A percentile compares a stretch with the other conserved stretches of the same genome.
Evolutionary conservation across 2,888 invertebrate species (phyloP).

Genomic region (Margaritifera margaritifera): DNA sequence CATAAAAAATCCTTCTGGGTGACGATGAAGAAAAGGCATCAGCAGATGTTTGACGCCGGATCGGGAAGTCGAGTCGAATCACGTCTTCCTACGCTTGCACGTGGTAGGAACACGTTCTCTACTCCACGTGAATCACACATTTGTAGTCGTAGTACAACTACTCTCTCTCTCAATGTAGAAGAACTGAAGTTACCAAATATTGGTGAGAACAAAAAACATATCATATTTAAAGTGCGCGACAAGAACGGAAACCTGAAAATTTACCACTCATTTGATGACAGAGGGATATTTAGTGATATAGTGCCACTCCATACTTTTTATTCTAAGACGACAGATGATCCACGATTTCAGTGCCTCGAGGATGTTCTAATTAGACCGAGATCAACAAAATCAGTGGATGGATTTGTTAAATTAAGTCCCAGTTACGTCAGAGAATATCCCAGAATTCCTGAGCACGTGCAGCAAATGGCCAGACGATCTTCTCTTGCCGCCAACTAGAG

Average conservation of each 20-base stretch:
- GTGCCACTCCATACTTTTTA: constrained; percentile 41
- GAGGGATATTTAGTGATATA: constrained; percentile 39
- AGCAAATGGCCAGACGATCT: no score
- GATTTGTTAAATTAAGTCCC: constrained; percentile 54
- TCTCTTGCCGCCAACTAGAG: no score
- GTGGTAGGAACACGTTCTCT: neutral
- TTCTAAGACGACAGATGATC: constrained; percentile 43
- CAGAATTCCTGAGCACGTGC: constrained; percentile 11
- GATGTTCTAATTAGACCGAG: constrained; percentile 35
- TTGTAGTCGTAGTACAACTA: neutral
- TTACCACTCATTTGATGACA: constrained; percentile 46
- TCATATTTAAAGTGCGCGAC: constrained; percentile 40
- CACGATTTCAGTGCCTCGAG: constrained; percentile 51
- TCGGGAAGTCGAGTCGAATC: neutral
- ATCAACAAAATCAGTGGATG: constrained; percentile 34
- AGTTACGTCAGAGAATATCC: constrained; percentile 34
- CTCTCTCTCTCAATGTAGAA: constrained; percentile 14
- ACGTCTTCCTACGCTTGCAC: constrained; percentile 6
- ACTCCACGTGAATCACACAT: neutral
- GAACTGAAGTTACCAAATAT: constrained; percentile 33
- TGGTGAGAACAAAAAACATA: constrained; percentile 28
- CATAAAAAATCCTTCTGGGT: constrained; percentile 45
- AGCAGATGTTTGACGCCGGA: constrained; percentile 13
- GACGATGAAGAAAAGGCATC: constrained; percentile 28
- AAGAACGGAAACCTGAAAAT: constrained; percentile 39